Evolutionary conservation across 2,797 vertebrate species (phyloP), one percentile per base, ranked within the genome.

Genomic region (Lophotriccus pileatus): DNA sequence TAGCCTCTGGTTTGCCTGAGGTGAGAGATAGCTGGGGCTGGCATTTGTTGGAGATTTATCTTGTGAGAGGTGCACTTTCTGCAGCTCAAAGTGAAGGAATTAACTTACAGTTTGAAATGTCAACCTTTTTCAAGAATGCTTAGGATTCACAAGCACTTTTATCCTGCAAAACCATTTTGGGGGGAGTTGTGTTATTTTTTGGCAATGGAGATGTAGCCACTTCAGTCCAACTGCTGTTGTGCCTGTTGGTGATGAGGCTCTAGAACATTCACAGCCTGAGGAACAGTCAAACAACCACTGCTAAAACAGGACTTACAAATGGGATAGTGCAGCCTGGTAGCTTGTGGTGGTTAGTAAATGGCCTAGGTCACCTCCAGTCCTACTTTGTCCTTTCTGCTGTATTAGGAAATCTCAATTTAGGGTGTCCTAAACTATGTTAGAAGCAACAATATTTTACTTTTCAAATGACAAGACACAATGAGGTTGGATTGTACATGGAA

Each of bases 391-490:
- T 90, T 90, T 78, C 67, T 18, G 36, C 41, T 67, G 12, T 55
- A 28, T 49, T 81, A 59, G 50, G 58, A 92, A 64, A 37, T 27
- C 74, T 87, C 72, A 52, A 67, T 96, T 88, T 68, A 73, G 53
- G 67, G 62, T 69, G 53, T 87, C 50, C 46, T 41, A 60, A 93
- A 46, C 64, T 18, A 10, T 14, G 39, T 73, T 50, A 49, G 47
- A 32, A 87, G 46, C 23, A 83, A 44, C 66, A 55, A n/a, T 91
- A 76, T 95, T 96, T 95, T 76, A 95, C 46, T 72, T 91, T 52
- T 41, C 44, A 59, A 59, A 20, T 96, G 87, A 55, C 82, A 66
- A n/a, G 39, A 17, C 49, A 3, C 47, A 52, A 37, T 64, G 81
- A 91, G 94, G 75, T 53, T 77, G 64, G 53, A 85, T 87, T 58